A percentile compares a stretch with the other conserved stretches of the same genome.
These are phyloP conservation scores for Drosophila tropicalis DNA, from an alignment of 1,140 invertebrate genomes.

Conservation along the genomic window DNA sequence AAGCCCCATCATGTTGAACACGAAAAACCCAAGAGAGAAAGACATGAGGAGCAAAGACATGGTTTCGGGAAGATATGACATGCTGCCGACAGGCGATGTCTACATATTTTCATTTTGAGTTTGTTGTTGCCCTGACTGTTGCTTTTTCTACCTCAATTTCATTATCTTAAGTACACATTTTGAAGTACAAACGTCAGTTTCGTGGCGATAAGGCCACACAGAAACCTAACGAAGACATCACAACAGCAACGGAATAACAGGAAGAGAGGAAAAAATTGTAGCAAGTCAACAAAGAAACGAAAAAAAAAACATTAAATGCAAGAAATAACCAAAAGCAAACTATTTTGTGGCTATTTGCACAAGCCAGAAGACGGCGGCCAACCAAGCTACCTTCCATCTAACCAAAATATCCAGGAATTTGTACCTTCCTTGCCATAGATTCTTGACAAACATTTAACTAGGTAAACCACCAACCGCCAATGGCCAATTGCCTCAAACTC, in stretches of 20 bases:
- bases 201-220: conserved; percentile 59
- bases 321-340: conserved; percentile 71
- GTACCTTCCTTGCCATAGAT: conserved; percentile 31
- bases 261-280: conserved; percentile 18
- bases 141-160: conserved; percentile 61
- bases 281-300: conserved; percentile 63
- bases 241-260: conserved; percentile 18
- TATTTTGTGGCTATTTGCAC: conserved; percentile 58
- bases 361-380: not conserved
- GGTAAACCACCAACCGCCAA: conserved; percentile 62
- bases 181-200: conserved; percentile 80
- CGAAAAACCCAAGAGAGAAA: not conserved
- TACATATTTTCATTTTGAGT: conserved; percentile 51
- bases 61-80: not conserved
- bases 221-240: conserved; percentile 38
- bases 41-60: not conserved
- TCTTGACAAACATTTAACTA: conserved; percentile 67
- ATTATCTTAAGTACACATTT: conserved; percentile 82
- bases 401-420: conserved; percentile 40
- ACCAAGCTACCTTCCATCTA: conserved; percentile 2
- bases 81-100: conserved; percentile 33
- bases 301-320: conserved; percentile 42
- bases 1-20: conserved; percentile 27
- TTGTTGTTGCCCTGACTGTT: conserved; percentile 5
- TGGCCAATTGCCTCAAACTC: conserved; percentile 15